Base-by-base conservation (phyloP, 2,113 vertebrate species). In the Grammomys dolichurus region DNA sequence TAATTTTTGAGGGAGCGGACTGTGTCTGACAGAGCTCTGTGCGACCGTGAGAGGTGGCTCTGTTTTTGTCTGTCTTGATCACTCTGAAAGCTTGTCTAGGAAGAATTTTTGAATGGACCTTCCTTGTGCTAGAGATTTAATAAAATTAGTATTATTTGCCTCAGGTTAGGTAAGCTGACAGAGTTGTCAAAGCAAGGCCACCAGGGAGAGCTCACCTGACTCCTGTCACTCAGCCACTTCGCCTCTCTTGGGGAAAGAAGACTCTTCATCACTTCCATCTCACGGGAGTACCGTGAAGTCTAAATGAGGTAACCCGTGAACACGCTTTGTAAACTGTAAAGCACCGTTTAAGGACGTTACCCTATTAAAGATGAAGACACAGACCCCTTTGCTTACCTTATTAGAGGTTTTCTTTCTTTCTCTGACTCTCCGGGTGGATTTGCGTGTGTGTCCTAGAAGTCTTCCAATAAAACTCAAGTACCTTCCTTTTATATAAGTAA, bases 1-100 rank as follows among this genome's bases (percentile, higher is more conserved):
- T 96, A 90, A 95, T 96, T 92, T 96, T 5, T 91, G 92, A 95
- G 93, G 96, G 60, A 88, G 69, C 90, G 93, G 94, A 48, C 72
- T 36, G 88, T 65, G 70, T 28, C 20, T 96, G 96, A 94, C 67
- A 92, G 94, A 93, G 69, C 48, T 84, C 90, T 54, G 22, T 85
- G 36, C 87, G 86, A 33, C 93, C 80, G 70, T 81, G 78, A 93
- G 95, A 95, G 81, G 88, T 56, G 20, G 20, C 12, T 4, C 63
- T 56, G 88, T 31, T 77, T 94, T 67, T 86, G 56, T 24, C 54
- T 46, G 60, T 87, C 88, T 77, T 90, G 77, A 36, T 76, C 84
- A 69, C 60, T 88, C n/a, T 58, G 73, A 63, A 92, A 31, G 22
- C 82, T 87, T 76, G 43, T 81, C 70, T 84, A 28, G 31, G n/a